phyloP scores from a whole-genome alignment of 2,113 vertebrate species.

The Oreocharis arfaki region DNA sequence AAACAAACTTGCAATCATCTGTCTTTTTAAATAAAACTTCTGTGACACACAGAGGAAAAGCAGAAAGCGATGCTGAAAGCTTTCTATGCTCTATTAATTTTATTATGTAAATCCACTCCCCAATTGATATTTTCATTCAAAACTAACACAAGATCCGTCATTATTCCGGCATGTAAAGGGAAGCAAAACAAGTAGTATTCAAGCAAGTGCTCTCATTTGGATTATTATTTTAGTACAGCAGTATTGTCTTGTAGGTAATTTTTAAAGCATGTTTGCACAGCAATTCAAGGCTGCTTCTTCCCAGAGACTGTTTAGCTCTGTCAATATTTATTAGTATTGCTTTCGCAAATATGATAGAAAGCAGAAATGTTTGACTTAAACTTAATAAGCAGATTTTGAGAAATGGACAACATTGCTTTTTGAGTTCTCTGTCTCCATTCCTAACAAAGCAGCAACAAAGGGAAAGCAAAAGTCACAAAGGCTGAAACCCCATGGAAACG shows the following conservation, averaged over 20 bases:
- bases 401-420: neutral
- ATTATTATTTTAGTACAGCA: slow-evolving; percentile 47
- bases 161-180: neutral
- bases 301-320: slow-evolving; percentile 40
- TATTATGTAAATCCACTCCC: slow-evolving; percentile 63
- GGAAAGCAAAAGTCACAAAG: neutral
- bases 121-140: slow-evolving; percentile 52
- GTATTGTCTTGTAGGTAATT: slow-evolving; percentile 41
- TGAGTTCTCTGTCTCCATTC: neutral
- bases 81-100: slow-evolving; percentile 60
- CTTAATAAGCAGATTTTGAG: slow-evolving; percentile 35
- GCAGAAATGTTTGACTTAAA: slow-evolving; percentile 44
- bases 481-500: neutral
- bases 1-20: slow-evolving; percentile 46
- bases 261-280: slow-evolving; percentile 52
- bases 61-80: slow-evolving; percentile 24
- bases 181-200: slow-evolving; percentile 36
- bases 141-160: slow-evolving; percentile 1
- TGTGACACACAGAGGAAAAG: slow-evolving; percentile 30
- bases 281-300: slow-evolving; percentile 30
- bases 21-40: slow-evolving; percentile 46
- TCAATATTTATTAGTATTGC: slow-evolving; percentile 56
- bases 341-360: slow-evolving; percentile 50
- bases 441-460: neutral
- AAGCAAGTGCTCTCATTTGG: slow-evolving; percentile 19